Evolutionary conservation across 2,113 vertebrate genomes (phyloP), one percentile per base, ranked within the genome.

Genomic region (Pterocles gutturalis): DNA sequence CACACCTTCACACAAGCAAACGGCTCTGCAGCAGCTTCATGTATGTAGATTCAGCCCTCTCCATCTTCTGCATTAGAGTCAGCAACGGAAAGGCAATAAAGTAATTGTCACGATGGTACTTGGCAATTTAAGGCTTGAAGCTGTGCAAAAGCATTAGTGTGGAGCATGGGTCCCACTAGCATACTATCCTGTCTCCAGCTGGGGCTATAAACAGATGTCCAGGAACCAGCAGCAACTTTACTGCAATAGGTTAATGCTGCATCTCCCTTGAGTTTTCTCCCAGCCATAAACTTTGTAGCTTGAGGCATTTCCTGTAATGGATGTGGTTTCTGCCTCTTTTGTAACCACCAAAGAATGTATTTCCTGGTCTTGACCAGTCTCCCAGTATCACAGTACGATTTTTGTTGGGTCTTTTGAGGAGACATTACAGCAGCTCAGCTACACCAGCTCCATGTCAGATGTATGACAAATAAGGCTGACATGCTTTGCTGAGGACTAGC

Each of bases 21-120:
- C 0, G 3, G 41, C 26, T 84, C 34, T 62, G 41, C 6, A 6
- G 38, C 0, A 4, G 41, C 19, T 31, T 60, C 2, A 4, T 1
- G 1, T 13, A 10, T 2, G 4, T 19, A 45, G 31, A 36, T 61
- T 65, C 29, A 48, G n/a, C 54, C 10, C 2, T 38, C 14, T 60
- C 24, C 11, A 25, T 33, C 17, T 62, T 55, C 34, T 62, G 22
- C 61, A 36, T 48, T 34, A 17, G 7, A 79, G n/a, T 13, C 3
- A 2, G 13, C 41, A 67, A 51, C 17, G 34, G 20, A 76, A 55
- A 33, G 70, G 19, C 26, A 69, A 45, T 51, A 36, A 75, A 57
- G 17, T 41, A 29, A 41, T 11, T n/a, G 10, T 43, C 8, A 20
- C 20, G 6, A 33, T 26, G 28, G 29, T 51, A 26, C 14, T 64